A percentile compares a stretch with the other conserved stretches of the same genome.
phyloP scores from a whole-genome alignment of 2,888 invertebrate genomes.

The Leucozona laternaria region DNA sequence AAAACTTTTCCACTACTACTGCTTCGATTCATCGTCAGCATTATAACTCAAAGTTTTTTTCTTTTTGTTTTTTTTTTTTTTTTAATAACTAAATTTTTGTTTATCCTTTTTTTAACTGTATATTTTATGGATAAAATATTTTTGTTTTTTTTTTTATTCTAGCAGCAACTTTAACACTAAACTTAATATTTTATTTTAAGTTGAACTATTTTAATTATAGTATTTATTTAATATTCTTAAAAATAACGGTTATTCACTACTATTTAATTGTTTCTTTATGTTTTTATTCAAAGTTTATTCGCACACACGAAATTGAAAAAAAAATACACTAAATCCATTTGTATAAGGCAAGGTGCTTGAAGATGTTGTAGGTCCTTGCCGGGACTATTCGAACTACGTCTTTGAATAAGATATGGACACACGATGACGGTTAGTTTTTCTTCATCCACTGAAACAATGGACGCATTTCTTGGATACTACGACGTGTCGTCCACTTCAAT shows the following conservation, averaged over 20 bases:
- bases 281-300: constrained; percentile 37
- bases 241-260: constrained; percentile 60
- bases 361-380: constrained; percentile 40
- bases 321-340: constrained; percentile 53
- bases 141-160: constrained; percentile 18
- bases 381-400: constrained; percentile 40
- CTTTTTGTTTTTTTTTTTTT: constrained; percentile 25
- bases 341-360: constrained; percentile 40
- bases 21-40: constrained; percentile 54
- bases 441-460: constrained; percentile 63
- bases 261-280: constrained; percentile 22
- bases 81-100: constrained; percentile 35
- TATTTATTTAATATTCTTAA: constrained; percentile 45
- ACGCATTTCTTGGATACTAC: constrained; percentile 59
- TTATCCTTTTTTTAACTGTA: constrained; percentile 50
- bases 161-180: constrained; percentile 70
- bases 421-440: constrained; percentile 46
- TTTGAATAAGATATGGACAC: constrained; percentile 53
- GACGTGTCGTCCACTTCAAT: constrained; percentile 69
- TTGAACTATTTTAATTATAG: constrained; percentile 36
- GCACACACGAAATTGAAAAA: constrained; percentile 32
- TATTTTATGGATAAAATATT: constrained; percentile 32
- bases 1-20: constrained; percentile 60
- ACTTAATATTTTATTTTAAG: constrained; percentile 33
- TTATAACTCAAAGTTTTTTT: constrained; percentile 52